Conservation (phyloP, 2,888 invertebrate genomes). For the Trichacis sp. region DNA sequence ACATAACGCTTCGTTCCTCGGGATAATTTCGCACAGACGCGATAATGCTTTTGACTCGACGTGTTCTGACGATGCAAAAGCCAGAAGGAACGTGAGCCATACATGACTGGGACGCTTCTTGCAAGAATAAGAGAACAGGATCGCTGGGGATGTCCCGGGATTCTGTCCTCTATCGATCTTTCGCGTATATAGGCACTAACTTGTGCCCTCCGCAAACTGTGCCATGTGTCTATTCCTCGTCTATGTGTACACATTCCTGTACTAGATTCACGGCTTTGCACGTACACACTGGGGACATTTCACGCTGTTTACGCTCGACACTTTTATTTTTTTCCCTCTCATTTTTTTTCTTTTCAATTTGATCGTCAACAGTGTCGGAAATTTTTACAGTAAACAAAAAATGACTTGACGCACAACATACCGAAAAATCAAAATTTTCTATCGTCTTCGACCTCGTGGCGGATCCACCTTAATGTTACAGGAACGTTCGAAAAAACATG, state of each 20-base stretch:
- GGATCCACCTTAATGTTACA: too few relatives aligned
- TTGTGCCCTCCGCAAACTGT: slow-evolving; percentile 64
- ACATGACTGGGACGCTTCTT: slow-evolving; percentile 61
- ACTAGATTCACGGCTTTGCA: too few relatives aligned
- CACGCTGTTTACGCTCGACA: too few relatives aligned
- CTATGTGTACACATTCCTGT: slow-evolving; percentile 15
- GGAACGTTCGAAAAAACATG: too few relatives aligned
- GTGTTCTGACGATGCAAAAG: slow-evolving; percentile 44
- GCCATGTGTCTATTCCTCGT: slow-evolving; percentile 55
- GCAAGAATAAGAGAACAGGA: slow-evolving; percentile 68
- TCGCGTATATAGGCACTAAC: slow-evolving; percentile 65
- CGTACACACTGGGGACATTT: too few relatives aligned
- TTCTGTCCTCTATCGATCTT: slow-evolving; percentile 68
- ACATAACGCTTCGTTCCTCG: slow-evolving; percentile 38
- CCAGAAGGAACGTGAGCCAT: slow-evolving; percentile 49
- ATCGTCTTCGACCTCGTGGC: too few relatives aligned
- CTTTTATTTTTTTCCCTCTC: too few relatives aligned
- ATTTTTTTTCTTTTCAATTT: too few relatives aligned
- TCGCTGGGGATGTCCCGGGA: slow-evolving; percentile 68
- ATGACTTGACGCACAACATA: too few relatives aligned
- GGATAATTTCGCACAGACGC: slow-evolving; percentile 41
- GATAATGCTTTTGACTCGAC: slow-evolving; percentile 40
- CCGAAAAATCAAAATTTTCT: too few relatives aligned
- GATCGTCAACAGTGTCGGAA: too few relatives aligned
- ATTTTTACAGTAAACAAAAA: too few relatives aligned